Conservation (phyloP, 64 coral and sea anemone genomes). For the Platygyra sinensis region DNA sequence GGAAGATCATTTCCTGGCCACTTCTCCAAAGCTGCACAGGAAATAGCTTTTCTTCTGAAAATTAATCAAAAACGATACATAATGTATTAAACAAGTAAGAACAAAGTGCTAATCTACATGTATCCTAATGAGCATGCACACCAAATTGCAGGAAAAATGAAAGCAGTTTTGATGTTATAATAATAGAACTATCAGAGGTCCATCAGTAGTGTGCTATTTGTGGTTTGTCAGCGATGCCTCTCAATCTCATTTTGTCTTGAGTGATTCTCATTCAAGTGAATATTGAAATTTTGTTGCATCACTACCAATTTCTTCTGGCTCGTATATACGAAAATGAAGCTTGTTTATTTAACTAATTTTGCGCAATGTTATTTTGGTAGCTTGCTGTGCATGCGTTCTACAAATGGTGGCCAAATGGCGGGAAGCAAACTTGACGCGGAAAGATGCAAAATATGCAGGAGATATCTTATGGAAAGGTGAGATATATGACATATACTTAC, state of each 20-base stretch:
- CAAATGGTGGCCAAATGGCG: too few relatives aligned
- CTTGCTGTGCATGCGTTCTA: too few relatives aligned
- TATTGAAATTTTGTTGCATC: conserved; percentile 3
- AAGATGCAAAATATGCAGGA: too few relatives aligned
- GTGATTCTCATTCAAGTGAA: not conserved
- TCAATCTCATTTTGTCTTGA: not conserved
- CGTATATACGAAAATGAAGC: too few relatives aligned
- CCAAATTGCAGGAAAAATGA: conserved; percentile 18
- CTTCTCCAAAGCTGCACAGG: conserved; percentile 17
- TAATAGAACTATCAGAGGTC: not conserved
- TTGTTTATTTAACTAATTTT: too few relatives aligned
- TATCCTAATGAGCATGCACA: not conserved
- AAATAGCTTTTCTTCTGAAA: conserved; percentile 35
- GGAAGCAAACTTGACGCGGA: too few relatives aligned
- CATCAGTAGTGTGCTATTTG: not conserved
- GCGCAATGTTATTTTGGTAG: too few relatives aligned
- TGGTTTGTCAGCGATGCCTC: conserved; percentile 7
- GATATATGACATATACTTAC: too few relatives aligned
- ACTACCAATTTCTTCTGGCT: not conserved
- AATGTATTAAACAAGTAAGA: not conserved
- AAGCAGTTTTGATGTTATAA: conserved; percentile 2
- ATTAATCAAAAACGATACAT: conserved; percentile 6
- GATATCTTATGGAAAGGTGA: too few relatives aligned
- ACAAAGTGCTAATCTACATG: conserved; percentile 11
- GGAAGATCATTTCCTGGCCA: conserved; percentile 65